Conservation (phyloP, 2,797 vertebrate species). For the Sphaeramia orbicularis region DNA sequence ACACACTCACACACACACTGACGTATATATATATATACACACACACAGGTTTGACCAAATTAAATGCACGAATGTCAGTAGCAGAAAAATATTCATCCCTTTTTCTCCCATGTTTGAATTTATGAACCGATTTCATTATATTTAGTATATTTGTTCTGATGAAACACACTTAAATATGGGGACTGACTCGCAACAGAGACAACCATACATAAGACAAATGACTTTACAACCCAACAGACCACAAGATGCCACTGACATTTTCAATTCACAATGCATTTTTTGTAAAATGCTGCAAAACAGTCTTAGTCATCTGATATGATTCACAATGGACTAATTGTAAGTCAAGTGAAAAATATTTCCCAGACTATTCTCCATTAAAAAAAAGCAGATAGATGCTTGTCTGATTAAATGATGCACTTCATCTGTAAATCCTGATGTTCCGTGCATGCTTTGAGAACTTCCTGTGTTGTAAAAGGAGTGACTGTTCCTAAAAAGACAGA, state of each 20-base stretch:
- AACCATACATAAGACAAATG: background rate
- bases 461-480: slow-evolving; percentile 31
- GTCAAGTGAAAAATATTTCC: slow-evolving; percentile 4
- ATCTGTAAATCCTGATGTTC: slow-evolving; percentile 16
- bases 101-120: background rate
- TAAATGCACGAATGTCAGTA: background rate
- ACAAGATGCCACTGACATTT: background rate
- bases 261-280: background rate
- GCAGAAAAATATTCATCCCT: background rate
- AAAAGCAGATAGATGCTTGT: slow-evolving; percentile 13
- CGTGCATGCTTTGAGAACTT: slow-evolving; percentile 23
- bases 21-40: slow-evolving; percentile 13
- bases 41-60: slow-evolving; percentile 8
- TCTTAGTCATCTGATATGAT: background rate
- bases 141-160: slow-evolving; percentile 1
- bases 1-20: slow-evolving; percentile 19
- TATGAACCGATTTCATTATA: background rate
- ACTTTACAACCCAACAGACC: slow-evolving; percentile 8
- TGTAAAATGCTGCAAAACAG: background rate
- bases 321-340: background rate
- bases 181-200: slow-evolving; percentile 1
- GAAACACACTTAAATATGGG: slow-evolving; percentile 1
- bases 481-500: slow-evolving; percentile 35
- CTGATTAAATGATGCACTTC: slow-evolving; percentile 26
- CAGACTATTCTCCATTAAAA: slow-evolving; percentile 1